Conservation (phyloP, 2,888 invertebrate genomes). For the Noctuana brunneofusca region DNA sequence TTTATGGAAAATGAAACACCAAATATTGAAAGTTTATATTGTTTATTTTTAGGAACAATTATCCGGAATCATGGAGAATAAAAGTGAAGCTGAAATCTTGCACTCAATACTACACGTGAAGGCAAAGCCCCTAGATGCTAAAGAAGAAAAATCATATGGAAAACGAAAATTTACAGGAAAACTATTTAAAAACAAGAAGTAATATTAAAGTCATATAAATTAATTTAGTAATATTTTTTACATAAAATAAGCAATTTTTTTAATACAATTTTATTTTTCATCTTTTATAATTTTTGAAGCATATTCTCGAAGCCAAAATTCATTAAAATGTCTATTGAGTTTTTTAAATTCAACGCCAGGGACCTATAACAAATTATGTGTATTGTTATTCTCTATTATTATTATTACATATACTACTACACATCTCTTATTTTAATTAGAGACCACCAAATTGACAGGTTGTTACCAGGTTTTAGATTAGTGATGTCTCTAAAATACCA, state of each 20-base stretch:
- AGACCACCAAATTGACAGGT: no score
- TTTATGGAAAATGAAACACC: not conserved
- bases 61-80: conserved; percentile 87
- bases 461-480: no score
- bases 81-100: conserved; percentile 86
- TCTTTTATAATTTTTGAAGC: no score
- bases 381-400: conserved; percentile 35
- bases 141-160: conserved; percentile 60
- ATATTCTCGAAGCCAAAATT: not conserved
- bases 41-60: conserved; percentile 85
- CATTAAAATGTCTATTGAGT: not conserved
- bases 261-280: not conserved
- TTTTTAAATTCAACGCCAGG: conserved; percentile 41
- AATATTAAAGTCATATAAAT: conserved; percentile 2
- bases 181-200: conserved; percentile 59
- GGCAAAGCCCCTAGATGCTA: conserved; percentile 80
- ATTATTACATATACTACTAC: no score
- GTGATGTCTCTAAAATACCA: no score
- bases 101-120: conserved; percentile 88
- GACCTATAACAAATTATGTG: conserved; percentile 46
- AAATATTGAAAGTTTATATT: no score
- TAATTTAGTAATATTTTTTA: no score
- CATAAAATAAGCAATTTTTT: no score
- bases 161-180: conserved; percentile 66
- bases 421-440: no score